These are phyloP conservation scores for Oopsacas minuta DNA, from an alignment of 37 sponge, comb jelly and placozoan species.

Conservation along the genomic window DNA sequence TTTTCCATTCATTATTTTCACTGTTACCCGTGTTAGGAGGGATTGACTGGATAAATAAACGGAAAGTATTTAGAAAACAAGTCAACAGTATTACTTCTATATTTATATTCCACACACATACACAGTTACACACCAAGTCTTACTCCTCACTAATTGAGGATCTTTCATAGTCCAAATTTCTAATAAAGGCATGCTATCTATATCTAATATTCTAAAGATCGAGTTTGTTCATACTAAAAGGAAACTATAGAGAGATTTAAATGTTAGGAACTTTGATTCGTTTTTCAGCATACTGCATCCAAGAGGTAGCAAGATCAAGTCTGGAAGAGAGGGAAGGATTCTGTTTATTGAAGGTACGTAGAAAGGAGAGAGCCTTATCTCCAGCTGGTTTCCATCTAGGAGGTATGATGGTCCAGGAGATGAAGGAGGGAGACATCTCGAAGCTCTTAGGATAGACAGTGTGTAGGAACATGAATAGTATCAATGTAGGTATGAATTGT, in stretches of 20 bases:
- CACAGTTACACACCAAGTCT: no score
- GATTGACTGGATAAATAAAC: no score
- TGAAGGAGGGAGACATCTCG: slow-evolving; percentile 13
- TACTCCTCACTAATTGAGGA: no score
- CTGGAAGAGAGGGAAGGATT: slow-evolving; percentile 6
- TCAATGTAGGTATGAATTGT: background rate
- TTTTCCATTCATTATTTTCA: no score
- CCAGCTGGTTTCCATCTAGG: background rate
- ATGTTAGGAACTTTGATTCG: background rate
- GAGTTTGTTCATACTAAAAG: background rate
- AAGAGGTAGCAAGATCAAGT: background rate
- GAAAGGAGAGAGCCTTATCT: background rate
- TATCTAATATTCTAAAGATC: background rate
- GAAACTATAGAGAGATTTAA: no score
- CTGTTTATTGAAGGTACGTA: background rate
- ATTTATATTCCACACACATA: no score
- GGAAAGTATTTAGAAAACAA: no score
- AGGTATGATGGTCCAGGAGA: background rate
- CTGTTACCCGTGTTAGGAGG: no score
- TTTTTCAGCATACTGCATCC: background rate
- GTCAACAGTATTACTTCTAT: no score
- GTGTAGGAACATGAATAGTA: background rate
- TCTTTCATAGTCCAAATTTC: no score
- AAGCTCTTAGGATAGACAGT: background rate
- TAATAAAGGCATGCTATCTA: background rate